Percentiles rank a stretch among this genome's conserved stretches.
These are phyloP conservation scores for Pristionchus entomophagus DNA, from an alignment of 2,888 invertebrate genomes.

Conservation along the genomic window DNA sequence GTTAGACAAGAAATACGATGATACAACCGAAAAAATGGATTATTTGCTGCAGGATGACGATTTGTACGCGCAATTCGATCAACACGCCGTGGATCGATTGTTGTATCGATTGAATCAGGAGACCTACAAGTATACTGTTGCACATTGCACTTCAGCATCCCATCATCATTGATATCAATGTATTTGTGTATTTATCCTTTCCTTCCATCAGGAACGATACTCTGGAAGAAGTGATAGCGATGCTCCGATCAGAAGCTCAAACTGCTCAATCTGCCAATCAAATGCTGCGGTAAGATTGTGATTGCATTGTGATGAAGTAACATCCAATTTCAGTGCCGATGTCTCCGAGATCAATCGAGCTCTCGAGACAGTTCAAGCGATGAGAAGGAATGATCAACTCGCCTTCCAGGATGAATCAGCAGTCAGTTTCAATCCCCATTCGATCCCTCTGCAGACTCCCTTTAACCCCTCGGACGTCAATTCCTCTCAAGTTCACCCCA, in stretches of 20 bases:
- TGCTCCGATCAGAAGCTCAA: conserved; percentile 36
- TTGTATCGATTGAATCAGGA: conserved; percentile 32
- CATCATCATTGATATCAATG: not conserved
- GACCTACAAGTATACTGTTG: not conserved
- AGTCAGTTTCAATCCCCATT: not conserved
- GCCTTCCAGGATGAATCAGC: not conserved
- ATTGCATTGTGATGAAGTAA: not conserved
- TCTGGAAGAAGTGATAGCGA: conserved; percentile 27
- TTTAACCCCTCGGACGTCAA: not conserved
- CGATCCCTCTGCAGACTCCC: not conserved
- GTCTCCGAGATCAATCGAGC: conserved; percentile 45
- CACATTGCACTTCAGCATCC: not conserved
- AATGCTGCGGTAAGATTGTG: conserved; percentile 32
- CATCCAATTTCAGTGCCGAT: conserved; percentile 24
- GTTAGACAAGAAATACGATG: too few species aligned
- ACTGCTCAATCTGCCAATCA: conserved; percentile 39
- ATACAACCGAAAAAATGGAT: not conserved
- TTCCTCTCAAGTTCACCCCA: not conserved
- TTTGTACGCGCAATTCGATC: not conserved
- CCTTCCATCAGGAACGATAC: conserved; percentile 42
- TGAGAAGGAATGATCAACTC: conserved; percentile 38
- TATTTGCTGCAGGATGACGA: conserved; percentile 28
- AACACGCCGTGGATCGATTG: conserved; percentile 19
- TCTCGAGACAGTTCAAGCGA: conserved; percentile 32
- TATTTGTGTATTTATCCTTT: not conserved